Conservation (phyloP, 2,113 vertebrate species). For the Scytalopus superciliaris region DNA sequence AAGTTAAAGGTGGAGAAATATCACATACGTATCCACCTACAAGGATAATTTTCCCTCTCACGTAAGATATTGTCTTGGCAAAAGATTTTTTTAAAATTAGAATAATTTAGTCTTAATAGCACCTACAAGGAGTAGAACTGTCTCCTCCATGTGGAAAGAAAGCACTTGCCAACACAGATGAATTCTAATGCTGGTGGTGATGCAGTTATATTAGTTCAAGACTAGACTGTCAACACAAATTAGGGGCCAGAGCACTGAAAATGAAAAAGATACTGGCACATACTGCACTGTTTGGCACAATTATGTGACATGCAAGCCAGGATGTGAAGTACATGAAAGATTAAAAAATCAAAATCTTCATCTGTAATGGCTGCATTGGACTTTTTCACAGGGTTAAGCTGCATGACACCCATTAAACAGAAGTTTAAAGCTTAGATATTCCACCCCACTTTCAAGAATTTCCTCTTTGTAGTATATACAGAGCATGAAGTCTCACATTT, state of each 20-base stretch:
- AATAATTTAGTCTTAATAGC: neutral
- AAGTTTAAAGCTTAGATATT: neutral
- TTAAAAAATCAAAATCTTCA: neutral
- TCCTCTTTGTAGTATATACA: neutral
- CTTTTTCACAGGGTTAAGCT: neutral
- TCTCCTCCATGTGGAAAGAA: neutral
- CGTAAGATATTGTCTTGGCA: neutral
- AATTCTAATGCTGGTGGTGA: neutral
- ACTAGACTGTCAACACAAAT: neutral
- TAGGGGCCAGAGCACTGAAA: neutral
- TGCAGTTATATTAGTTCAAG: neutral
- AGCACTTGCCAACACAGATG: neutral
- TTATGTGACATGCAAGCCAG: neutral
- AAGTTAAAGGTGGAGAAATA: neutral
- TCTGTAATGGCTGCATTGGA: neutral
- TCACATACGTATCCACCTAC: neutral
- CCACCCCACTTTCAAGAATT: neutral
- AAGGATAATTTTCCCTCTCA: neutral
- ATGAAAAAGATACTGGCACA: conserved; percentile 1
- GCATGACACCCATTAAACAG: neutral
- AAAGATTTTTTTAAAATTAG: neutral
- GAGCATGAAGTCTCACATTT: neutral
- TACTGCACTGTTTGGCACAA: neutral
- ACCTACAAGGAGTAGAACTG: neutral
- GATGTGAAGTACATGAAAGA: neutral